These are phyloP conservation scores for Papilio elwesi DNA, from an alignment of 2,888 invertebrate species.

Conservation along the genomic window DNA sequence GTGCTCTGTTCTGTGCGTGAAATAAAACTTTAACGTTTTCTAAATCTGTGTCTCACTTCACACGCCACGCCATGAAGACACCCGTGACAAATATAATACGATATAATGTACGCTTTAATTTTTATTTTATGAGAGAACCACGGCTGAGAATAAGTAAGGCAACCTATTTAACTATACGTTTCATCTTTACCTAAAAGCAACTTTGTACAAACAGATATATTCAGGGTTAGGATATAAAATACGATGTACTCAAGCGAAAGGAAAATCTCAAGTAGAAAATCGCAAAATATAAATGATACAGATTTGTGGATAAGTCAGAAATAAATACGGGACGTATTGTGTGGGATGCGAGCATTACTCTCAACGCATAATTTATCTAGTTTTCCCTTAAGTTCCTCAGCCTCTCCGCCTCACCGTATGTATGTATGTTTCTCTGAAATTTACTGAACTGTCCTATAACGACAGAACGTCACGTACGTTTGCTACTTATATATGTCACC, in stretches of 20 bases:
- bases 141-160: too few species aligned
- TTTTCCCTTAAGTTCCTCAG: neutral
- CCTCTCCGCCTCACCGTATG: neutral
- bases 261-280: neutral
- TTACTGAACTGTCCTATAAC: neutral
- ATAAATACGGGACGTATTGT: conserved; percentile 17
- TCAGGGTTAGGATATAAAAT: neutral
- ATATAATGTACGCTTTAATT: too few species aligned
- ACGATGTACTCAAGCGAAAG: neutral
- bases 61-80: too few species aligned
- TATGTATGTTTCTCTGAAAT: neutral
- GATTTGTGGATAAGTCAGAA: conserved; percentile 30
- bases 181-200: too few species aligned
- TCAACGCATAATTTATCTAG: conserved; percentile 4
- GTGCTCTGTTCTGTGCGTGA: too few species aligned
- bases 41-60: too few species aligned
- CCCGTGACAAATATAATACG: too few species aligned
- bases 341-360: conserved; percentile 9
- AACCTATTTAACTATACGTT: too few species aligned
- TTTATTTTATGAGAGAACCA: too few species aligned
- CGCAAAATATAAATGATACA: conserved; percentile 27
- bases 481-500: too few species aligned
- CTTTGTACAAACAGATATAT: too few species aligned
- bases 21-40: too few species aligned
- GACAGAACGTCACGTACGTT: neutral